Base-by-base conservation (phyloP, 2,888 invertebrate species). In the Andrena marginata region DNA sequence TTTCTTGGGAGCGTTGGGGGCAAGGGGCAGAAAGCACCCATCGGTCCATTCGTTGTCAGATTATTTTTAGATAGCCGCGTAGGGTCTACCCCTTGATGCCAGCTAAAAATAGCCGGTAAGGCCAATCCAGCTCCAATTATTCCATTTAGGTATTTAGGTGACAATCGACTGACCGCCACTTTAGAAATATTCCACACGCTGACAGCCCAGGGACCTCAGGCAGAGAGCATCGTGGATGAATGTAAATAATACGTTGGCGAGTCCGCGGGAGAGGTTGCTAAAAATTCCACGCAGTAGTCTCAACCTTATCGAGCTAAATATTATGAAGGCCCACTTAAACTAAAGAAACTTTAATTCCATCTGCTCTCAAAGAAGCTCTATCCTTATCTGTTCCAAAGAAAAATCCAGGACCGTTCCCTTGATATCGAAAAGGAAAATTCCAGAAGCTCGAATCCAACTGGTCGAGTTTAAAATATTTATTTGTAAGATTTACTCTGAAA, bases 91-190 rank as follows among this genome's bases (percentile, higher is more conserved):
- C 91, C 90, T 92, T 91, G 89, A 88, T 87, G 85, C 74, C 82
- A 73, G 84, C 92, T 93, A 94, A 93, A 94, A 93, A 94, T 94
- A 94, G 87, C 89, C 84, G 69, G 90, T 93, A 92, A 93, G 92
- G 91, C 92, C 93, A 94, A 93, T 93, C 92, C 93, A 91, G 87
- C 85, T 87, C 88, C 93, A 93, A 94, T 94, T 93, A 93, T 93
- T 91, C 92, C 91, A 94, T 94, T 92, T 91, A 93, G 91, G 92
- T 92, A 93, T 94, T 94, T 92, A 93, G 93, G 92, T 93, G 93
- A 93, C 93, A 93, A 93, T 92, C 93, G 92, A 91, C 91, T 90
- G 89, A 92, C 89, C 91, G 92, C 86, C 93, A 93, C 92, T 93
- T 93, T 92, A 92, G 92, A 93, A 92, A 92, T 92, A 93, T 93